Percentiles rank a stretch among this genome's conserved stretches.
These are phyloP conservation scores for Anguilla rostrata DNA, from an alignment of 2,113 vertebrate species.

Conservation along the genomic window DNA sequence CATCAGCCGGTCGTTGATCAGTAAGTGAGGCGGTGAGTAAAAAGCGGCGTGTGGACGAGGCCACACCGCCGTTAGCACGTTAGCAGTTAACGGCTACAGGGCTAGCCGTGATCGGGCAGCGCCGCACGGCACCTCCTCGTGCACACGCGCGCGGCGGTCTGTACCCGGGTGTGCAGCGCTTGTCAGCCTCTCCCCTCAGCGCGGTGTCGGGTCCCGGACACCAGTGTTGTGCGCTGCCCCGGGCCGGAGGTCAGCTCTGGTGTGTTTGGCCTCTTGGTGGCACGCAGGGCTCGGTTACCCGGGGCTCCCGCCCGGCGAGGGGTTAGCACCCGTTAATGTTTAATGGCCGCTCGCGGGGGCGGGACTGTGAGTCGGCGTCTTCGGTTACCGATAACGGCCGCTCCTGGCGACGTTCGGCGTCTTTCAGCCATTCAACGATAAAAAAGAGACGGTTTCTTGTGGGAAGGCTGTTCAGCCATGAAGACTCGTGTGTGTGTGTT, in stretches of 20 bases:
- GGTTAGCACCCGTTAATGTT: constrained; percentile 60
- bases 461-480: background rate
- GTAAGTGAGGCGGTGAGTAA: too few relatives aligned
- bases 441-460: background rate
- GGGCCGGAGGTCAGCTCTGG: constrained; percentile 10
- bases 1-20: too few relatives aligned
- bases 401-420: background rate
- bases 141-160: background rate
- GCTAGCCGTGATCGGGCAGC: too few relatives aligned
- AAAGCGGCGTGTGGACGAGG: too few relatives aligned
- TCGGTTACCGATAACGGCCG: constrained; percentile 41
- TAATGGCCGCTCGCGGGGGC: constrained; percentile 50
- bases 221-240: background rate
- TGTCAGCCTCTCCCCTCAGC: background rate
- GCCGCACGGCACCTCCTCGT: too few relatives aligned
- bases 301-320: constrained; percentile 30
- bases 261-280: constrained; percentile 35
- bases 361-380: constrained; percentile 34
- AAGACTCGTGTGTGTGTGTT: background rate
- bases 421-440: background rate
- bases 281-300: constrained; percentile 47
- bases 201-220: background rate
- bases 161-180: background rate
- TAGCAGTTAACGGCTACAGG: too few relatives aligned
- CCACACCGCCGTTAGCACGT: too few relatives aligned